Percentiles rank a stretch among this genome's conserved stretches.
These are phyloP conservation scores for Drepana falcataria DNA, from an alignment of 2,888 invertebrate species.

Conservation along the genomic window DNA sequence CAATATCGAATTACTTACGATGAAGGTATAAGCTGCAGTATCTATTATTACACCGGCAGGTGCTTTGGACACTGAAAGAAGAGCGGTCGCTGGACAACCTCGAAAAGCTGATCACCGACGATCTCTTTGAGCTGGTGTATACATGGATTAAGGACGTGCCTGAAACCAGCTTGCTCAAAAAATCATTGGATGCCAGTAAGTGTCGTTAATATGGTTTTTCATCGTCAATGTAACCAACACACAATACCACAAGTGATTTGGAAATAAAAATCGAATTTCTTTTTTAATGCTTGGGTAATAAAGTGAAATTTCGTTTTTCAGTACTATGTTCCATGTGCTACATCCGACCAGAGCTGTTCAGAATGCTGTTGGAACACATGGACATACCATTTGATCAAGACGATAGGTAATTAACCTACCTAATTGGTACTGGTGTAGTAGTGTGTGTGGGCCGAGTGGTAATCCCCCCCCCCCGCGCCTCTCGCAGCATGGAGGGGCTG, in stretches of 20 bases:
- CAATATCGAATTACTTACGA: no score
- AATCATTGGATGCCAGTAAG: slow-evolving; percentile 86
- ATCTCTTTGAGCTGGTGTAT: slow-evolving; percentile 87
- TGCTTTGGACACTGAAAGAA: slow-evolving; percentile 80
- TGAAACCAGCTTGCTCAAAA: slow-evolving; percentile 86
- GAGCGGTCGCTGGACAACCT: slow-evolving; percentile 81
- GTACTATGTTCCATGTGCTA: slow-evolving; percentile 92
- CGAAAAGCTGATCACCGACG: slow-evolving; percentile 82
- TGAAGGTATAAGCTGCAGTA: no score
- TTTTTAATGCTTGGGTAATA: neutral
- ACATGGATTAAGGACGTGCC: slow-evolving; percentile 86
- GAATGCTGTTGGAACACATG: slow-evolving; percentile 84
- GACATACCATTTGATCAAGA: slow-evolving; percentile 76
- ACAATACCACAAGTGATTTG: no score
- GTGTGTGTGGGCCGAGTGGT: neutral
- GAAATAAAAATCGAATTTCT: no score
- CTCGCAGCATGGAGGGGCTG: slow-evolving; percentile 74
- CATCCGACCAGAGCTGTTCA: slow-evolving; percentile 88
- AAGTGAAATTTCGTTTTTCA: slow-evolving; percentile 26
- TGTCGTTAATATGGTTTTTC: slow-evolving; percentile 3
- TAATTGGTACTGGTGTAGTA: neutral
- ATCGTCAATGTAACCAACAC: no score
- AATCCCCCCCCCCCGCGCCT: no score
- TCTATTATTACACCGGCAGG: slow-evolving; percentile 28
- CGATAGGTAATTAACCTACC: slow-evolving; percentile 43